Evolutionary conservation across 2,888 invertebrate species (phyloP).

Genomic region (Lutraria lutraria): DNA sequence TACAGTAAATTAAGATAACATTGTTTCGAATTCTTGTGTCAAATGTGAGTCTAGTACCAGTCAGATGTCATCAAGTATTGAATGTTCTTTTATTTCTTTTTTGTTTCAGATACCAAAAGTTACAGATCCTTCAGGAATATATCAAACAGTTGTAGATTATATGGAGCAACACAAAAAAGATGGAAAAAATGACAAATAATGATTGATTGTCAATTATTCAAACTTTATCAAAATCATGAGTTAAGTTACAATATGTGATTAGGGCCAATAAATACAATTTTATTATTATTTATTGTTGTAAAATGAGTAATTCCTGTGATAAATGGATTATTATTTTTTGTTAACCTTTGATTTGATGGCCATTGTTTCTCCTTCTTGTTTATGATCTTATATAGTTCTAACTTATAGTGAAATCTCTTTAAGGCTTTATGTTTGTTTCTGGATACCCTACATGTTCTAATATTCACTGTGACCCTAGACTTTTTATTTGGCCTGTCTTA

Average conservation of each 20-base stretch:
- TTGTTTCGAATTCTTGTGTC: not conserved
- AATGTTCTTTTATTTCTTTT: not conserved
- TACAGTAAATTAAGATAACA: not conserved
- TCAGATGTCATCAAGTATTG: not conserved
- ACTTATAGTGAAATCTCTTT: too few relatives aligned
- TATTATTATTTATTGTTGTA: too few relatives aligned
- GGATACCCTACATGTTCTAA: too few relatives aligned
- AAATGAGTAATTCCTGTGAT: too few relatives aligned
- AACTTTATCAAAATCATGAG: not conserved
- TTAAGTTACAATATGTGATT: not conserved
- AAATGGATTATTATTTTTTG: too few relatives aligned
- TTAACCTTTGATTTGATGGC: too few relatives aligned
- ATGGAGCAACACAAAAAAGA: not conserved
- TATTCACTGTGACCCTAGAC: too few relatives aligned
- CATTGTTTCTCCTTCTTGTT: too few relatives aligned
- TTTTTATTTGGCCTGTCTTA: too few relatives aligned
- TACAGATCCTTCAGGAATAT: not conserved
- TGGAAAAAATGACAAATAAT: slow-evolving; percentile 3
- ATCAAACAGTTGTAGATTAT: not conserved
- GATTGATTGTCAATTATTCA: not conserved
- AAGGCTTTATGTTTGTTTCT: too few relatives aligned
- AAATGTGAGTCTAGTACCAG: not conserved
- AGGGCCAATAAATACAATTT: too few relatives aligned
- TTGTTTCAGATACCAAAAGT: slow-evolving; percentile 13
- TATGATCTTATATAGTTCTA: too few relatives aligned